Evolutionary conservation across 1,140 invertebrate species (phyloP), one percentile per base, ranked within the genome.

Genomic region (Bicyclus anynana): DNA sequence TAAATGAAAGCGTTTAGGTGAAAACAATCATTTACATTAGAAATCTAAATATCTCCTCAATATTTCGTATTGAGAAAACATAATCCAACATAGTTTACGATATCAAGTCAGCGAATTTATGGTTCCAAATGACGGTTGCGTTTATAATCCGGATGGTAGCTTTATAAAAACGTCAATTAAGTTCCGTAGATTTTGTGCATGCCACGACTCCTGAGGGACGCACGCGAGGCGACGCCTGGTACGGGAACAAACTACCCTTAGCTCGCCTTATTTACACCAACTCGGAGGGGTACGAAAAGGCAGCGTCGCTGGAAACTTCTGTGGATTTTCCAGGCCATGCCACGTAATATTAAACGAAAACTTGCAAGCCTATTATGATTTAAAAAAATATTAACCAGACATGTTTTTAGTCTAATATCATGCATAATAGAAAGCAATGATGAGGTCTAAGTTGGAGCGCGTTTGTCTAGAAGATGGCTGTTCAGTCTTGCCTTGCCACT

Each of bases 171-270:
- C 42, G 50, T 33, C 46, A 21, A 48, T 54, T 54, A 59, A 57
- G 20, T 40, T 38, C 37, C 26, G 47, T 48, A 27, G 13, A n/a
- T 38, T 17, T 29, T 23, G 10, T 48, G 42, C 53, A 13, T 42
- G 53, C 21, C 21, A 35, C 12, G 49, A 29, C 33, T 47, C 37
- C 49, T 53, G 57, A 17, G 13, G 16, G 49, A 17, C 18, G 52
- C 64, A 72, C 68, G 66, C 62, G 61, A 47, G 58, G 67, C 27
- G 60, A 33, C 20, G 50, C 37, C 54, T 67, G 71, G 65, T 53
- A 71, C 71, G 63, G 59, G 21, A 67, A 67, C 44, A 60, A 38
- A 62, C 65, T 38, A 62, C 65, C 67, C 58, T 59, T 40, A 38
- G 20, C 13, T 48, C 13, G 44, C 29, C 13, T 23, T 18, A n/a